Evolutionary conservation across 2,888 invertebrate species (phyloP).

Genomic region (Drosophila setosimentum): DNA sequence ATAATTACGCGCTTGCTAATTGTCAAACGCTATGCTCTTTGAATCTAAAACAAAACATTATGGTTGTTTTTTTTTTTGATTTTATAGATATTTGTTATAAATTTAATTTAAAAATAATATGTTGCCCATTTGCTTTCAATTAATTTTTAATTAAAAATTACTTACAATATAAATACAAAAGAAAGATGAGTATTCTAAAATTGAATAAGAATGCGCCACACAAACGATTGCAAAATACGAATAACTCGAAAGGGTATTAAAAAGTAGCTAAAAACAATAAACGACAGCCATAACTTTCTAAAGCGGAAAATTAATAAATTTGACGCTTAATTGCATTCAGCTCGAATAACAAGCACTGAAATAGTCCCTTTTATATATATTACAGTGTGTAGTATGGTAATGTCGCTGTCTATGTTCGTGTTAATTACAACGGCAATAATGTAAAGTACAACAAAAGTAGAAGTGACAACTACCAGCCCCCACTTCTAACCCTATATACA

Average conservation of each 20-base stretch:
- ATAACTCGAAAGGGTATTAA: not conserved
- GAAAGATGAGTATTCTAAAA: not conserved
- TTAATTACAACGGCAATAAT: slow-evolving; percentile 71
- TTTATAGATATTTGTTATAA: not conserved
- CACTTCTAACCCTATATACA: not conserved
- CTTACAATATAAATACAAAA: not conserved
- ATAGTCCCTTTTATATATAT: slow-evolving; percentile 23
- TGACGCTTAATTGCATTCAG: slow-evolving; percentile 68
- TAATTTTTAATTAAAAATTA: not conserved
- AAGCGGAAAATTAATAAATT: slow-evolving; percentile 73
- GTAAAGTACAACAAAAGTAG: slow-evolving; percentile 57
- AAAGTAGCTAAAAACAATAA: slow-evolving; percentile 18
- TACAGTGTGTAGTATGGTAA: slow-evolving; percentile 6
- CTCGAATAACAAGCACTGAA: slow-evolving; percentile 32
- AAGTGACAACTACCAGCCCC: slow-evolving; percentile 43
- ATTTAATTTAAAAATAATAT: not conserved
- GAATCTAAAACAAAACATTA: not conserved
- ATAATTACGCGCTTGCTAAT: not conserved
- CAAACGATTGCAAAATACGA: not conserved
- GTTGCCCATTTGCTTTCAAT: not conserved
- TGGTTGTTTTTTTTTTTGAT: not conserved
- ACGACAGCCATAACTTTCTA: slow-evolving; percentile 37
- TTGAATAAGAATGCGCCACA: not conserved
- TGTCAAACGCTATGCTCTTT: slow-evolving; percentile 30
- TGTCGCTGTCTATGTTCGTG: slow-evolving; percentile 48